Evolutionary conservation across 2,113 vertebrate genomes (phyloP), one percentile per base, ranked within the genome.

Genomic region (Holacanthus passer): DNA sequence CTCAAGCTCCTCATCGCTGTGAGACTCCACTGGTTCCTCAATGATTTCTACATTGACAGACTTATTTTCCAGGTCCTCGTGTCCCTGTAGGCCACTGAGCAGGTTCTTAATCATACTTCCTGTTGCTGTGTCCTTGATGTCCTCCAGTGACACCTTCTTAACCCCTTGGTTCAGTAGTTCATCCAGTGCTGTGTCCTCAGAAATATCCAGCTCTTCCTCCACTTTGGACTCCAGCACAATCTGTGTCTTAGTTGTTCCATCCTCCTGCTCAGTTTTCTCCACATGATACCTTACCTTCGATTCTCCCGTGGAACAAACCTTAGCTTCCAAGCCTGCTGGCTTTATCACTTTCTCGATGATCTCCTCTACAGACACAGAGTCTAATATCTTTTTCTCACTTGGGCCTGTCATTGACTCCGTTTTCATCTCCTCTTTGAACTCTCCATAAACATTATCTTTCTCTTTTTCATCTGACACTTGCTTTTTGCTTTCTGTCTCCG

Each of bases 11-110:
- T 94, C 95, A 7, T 95, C 94, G 0, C 87, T 83, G 7, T 84
- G 55, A 16, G 91, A 93, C 79, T 96, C 97, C 48, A 96, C 9
- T 0, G 96, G 94, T 79, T 98, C 96, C 80, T 98, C 97, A 2
- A 97, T 90, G n/a, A 99, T 97, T 89, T 99, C 96, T 78, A 99
- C 96, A 0, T 96, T 97, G 72, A 99, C 94, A 4, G 95, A 94
- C 4, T 95, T 93, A 7, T 95, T 97, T 29, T 92, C 93, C 41
- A 91, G 53, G 9, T 87, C 88, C 70, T 94, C 94, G 0, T 76
- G 90, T 17, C 88, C 95, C 43, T 96, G 95, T 83, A 97, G 88
- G 7, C 95, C 95, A 0, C 95, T 93, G 11, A 98, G 85, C 31
- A 97, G 88, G 24, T 96, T 95, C 70, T 96, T 95, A 47, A 98